Evolutionary conservation across 2,888 invertebrate species (phyloP), one percentile per base, ranked within the genome.

Genomic region (Petrolisthes cinctipes): DNA sequence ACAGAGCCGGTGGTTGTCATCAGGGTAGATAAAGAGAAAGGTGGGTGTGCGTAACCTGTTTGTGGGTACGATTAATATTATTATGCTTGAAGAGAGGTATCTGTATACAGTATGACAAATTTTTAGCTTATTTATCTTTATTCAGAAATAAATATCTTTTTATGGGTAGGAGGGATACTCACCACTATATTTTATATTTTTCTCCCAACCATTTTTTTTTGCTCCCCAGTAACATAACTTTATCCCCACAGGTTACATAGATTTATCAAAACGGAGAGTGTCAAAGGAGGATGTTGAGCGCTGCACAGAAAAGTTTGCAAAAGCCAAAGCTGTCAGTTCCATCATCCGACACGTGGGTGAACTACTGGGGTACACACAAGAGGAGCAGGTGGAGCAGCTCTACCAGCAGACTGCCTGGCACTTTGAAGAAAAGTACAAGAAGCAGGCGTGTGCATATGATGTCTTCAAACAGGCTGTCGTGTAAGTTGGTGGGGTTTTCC

Each of bases 21-120:
- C 68, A 92, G 99, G 94, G 99, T 99, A 51, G 99, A 99, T 93
- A 98, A 99, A 94, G 99, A 99, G 92, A 99, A 99, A 95, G 99
- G 99, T 95, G 93, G 87, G 90, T 37, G 7, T 83, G 23, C 73
- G 23, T 71, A 54, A 4, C 17, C 11, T 53, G 2, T 51, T 57
- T 78, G 2, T 54, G 20, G 4, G 37, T 37, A 37, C 0, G 37
- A 1, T 37, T 37, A 37, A 37, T 61, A 61, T 61, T 61, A 14
- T 61, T 61, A 61, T 61, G 61, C 0, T 37, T 37, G 37, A 37
- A 1, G 37, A 2, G 37, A 37, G 37, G 61, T 61, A 61, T 1
- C 3, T 9, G 61, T 61, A 61, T 61, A 11, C 61, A 61, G 61
- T 61, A 61, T 61, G 61, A 61, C 9, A 61, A 17, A 61, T 61